Percentiles rank a stretch among this genome's conserved stretches.
Evolutionary conservation across 1,140 invertebrate species (phyloP).

Genomic region (Drepana arcuata): DNA sequence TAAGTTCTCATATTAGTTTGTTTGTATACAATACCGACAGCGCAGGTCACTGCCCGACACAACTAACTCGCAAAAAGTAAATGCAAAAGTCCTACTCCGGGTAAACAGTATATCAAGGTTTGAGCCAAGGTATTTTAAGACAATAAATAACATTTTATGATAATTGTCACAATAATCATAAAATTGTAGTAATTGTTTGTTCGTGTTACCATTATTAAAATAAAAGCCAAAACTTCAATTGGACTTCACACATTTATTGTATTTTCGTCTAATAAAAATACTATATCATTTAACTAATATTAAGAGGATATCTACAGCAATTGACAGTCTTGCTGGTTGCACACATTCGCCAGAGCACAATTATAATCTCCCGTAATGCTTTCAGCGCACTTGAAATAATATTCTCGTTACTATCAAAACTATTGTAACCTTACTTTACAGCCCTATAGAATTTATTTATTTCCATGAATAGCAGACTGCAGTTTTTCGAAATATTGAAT

Average conservation of each 20-base stretch:
- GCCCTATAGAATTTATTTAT: constrained; percentile 39
- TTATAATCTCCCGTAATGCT: constrained; percentile 33
- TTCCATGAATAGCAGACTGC: constrained; percentile 33
- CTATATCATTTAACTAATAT: constrained; percentile 65
- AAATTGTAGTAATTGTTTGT: too few relatives aligned
- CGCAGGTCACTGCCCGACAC: too few relatives aligned
- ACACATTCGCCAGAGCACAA: constrained; percentile 50
- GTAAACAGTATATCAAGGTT: too few relatives aligned
- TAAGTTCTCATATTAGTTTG: too few relatives aligned
- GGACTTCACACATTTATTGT: constrained; percentile 72
- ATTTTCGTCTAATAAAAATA: constrained; percentile 72
- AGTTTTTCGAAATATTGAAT: constrained; percentile 40
- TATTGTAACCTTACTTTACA: constrained; percentile 58
- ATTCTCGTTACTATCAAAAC: constrained; percentile 32
- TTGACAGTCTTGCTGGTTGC: constrained; percentile 67
- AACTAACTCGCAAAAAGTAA: too few relatives aligned
- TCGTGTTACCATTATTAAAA: too few relatives aligned
- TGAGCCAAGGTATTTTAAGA: too few relatives aligned
- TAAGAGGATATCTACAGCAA: constrained; percentile 67
- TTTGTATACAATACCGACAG: too few relatives aligned
- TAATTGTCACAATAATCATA: too few relatives aligned
- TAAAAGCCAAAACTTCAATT: constrained; percentile 25
- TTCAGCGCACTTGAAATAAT: constrained; percentile 37
- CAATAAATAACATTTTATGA: too few relatives aligned
- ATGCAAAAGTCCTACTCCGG: too few relatives aligned